Evolutionary conservation across 2,888 invertebrate species (phyloP).

Genomic region (Ectemnius continuus): DNA sequence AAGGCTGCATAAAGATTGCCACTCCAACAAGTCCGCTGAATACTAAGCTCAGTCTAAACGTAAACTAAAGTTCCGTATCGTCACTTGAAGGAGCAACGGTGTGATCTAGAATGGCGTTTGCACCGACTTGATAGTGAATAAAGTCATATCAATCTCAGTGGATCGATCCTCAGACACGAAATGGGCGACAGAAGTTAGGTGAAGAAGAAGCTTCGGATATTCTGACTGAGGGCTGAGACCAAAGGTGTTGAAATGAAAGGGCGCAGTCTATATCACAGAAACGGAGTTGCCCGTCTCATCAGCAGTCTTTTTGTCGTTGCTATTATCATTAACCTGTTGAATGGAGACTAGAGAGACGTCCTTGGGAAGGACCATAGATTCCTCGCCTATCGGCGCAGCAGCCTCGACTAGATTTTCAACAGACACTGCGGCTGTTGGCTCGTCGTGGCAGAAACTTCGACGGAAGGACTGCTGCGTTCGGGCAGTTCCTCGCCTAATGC

Average conservation of each 20-base stretch:
- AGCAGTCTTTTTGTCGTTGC: slow-evolving; percentile 74
- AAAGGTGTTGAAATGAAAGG: slow-evolving; percentile 1
- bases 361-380: slow-evolving; percentile 68
- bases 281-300: slow-evolving; percentile 72
- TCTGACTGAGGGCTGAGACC: not conserved
- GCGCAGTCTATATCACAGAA: slow-evolving; percentile 76
- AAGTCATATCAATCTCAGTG: no score
- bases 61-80: no score
- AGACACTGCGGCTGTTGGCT: slow-evolving; percentile 66
- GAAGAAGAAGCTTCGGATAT: slow-evolving; percentile 1
- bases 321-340: slow-evolving; percentile 55
- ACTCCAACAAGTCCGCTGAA: not conserved
- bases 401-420: slow-evolving; percentile 75
- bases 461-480: slow-evolving; percentile 71
- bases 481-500: slow-evolving; percentile 79
- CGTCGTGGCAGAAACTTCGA: slow-evolving; percentile 64
- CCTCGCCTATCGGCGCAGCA: slow-evolving; percentile 75
- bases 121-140: no score
- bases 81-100: not conserved
- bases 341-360: slow-evolving; percentile 69
- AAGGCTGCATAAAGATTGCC: no score
- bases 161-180: no score
- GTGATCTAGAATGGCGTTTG: not conserved
- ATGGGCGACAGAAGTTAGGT: not conserved
- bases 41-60: not conserved